phyloP scores from a whole-genome alignment of 2,113 vertebrate genomes.

The Gymnobelideus leadbeateri region DNA sequence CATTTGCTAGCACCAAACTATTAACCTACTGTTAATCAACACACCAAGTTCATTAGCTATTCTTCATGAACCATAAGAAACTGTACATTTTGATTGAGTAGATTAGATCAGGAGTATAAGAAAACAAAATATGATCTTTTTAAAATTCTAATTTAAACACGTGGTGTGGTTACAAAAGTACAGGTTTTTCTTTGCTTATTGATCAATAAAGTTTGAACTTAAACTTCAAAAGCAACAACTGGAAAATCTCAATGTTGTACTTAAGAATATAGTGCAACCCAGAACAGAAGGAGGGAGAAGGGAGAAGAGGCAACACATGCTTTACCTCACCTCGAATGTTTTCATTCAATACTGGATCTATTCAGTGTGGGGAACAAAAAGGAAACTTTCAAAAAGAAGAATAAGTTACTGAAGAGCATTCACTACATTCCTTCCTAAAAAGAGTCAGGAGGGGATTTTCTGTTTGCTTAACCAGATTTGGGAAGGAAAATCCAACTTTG shows the following conservation, averaged over 20 bases:
- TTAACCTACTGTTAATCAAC: not conserved
- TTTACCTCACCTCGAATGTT: constrained; percentile 74
- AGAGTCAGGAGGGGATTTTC: constrained; percentile 83
- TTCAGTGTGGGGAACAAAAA: constrained; percentile 79
- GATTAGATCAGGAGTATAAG: constrained; percentile 66
- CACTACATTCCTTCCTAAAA: constrained; percentile 78
- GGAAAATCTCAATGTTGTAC: constrained; percentile 79
- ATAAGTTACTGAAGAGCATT: constrained; percentile 61
- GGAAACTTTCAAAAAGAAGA: constrained; percentile 85
- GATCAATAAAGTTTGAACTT: constrained; percentile 75
- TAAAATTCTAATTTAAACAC: constrained; percentile 67
- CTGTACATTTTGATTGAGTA: constrained; percentile 62
- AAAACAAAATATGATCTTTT: constrained; percentile 30
- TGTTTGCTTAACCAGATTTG: constrained; percentile 72
- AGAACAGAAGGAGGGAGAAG: constrained; percentile 70
- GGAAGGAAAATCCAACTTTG: constrained; percentile 72
- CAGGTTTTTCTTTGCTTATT: constrained; percentile 74
- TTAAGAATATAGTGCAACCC: constrained; percentile 79
- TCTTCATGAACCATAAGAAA: constrained; percentile 47
- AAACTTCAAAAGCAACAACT: constrained; percentile 68
- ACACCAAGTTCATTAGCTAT: constrained; percentile 44
- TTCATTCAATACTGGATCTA: constrained; percentile 78
- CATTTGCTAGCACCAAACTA: constrained; percentile 77
- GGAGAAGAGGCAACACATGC: constrained; percentile 49
- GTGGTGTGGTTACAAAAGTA: constrained; percentile 72